A percentile compares a stretch with the other conserved stretches of the same genome.
phyloP scores from a whole-genome alignment of 2,888 invertebrate species.

The Parthenolecanium corni region DNA sequence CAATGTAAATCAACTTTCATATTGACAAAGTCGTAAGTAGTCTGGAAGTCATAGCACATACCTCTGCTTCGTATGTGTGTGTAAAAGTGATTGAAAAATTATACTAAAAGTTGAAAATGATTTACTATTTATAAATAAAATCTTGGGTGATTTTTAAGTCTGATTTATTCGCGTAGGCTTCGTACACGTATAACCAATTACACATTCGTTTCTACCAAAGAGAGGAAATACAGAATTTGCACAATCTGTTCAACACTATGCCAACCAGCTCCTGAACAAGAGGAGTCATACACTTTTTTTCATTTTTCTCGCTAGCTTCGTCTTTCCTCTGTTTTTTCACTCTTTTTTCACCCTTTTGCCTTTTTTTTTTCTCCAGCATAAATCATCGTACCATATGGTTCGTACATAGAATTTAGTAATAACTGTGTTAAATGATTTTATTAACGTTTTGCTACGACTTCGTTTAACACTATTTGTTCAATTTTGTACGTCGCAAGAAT shows the following conservation, averaged over 20 bases:
- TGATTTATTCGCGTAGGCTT: constrained; percentile 14
- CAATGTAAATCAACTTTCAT: neutral
- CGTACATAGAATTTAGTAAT: constrained; percentile 7
- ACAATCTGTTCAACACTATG: neutral
- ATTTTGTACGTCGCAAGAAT: constrained; percentile 4
- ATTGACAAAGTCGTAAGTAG: neutral
- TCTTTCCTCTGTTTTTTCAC: no score
- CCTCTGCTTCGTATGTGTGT: no score
- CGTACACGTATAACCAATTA: constrained; percentile 28
- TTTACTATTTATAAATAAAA: no score
- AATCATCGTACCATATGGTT: constrained; percentile 8
- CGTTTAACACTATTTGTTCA: neutral
- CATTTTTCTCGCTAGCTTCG: no score
- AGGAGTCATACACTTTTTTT: no score
- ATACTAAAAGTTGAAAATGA: no score
- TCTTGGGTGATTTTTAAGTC: no score
- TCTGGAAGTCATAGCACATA: neutral
- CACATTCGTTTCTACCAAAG: neutral
- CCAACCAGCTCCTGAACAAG: constrained; percentile 2
- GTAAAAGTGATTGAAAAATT: no score
- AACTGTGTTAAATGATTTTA: constrained; percentile 25
- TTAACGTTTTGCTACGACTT: constrained; percentile 5
- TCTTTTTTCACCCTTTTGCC: no score
- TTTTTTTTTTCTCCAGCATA: neutral
- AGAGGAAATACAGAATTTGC: neutral